These are phyloP conservation scores for Amphiprion clarkii DNA, from an alignment of 2,797 vertebrate species.

Conservation along the genomic window DNA sequence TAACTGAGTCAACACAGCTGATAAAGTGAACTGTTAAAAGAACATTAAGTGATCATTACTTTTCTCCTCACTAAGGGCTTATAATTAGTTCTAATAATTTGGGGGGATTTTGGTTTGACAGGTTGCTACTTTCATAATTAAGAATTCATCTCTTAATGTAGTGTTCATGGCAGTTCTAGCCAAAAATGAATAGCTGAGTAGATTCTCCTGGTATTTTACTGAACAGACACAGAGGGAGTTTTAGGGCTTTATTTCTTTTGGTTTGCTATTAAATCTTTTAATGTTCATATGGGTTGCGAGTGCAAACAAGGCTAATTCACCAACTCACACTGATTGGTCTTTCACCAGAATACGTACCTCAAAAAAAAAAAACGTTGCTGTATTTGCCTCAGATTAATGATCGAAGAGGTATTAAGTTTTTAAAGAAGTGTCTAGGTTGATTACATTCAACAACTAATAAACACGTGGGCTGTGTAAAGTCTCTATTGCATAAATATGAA, in stretches of 20 bases:
- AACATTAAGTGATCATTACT: background rate
- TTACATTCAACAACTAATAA: background rate
- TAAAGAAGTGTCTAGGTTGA: background rate
- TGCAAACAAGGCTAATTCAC: no score
- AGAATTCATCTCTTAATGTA: no score
- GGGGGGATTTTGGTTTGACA: background rate
- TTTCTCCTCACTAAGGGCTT: constrained; percentile 4
- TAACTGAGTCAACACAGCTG: background rate
- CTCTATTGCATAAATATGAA: background rate
- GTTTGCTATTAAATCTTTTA: background rate
- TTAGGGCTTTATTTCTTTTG: no score
- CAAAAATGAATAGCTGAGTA: background rate
- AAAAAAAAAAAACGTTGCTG: no score
- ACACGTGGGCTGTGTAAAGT: background rate
- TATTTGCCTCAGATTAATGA: background rate
- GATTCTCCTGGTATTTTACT: background rate
- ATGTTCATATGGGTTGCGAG: no score
- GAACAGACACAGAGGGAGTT: no score
- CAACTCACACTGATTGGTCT: no score
- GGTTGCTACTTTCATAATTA: no score
- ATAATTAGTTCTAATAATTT: background rate
- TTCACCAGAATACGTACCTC: no score
- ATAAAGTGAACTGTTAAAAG: background rate
- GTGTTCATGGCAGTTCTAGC: no score
- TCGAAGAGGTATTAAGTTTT: background rate